Evolutionary conservation across 2,888 invertebrate genomes (phyloP), one percentile per base, ranked within the genome.

Genomic region (Axea sp.): DNA sequence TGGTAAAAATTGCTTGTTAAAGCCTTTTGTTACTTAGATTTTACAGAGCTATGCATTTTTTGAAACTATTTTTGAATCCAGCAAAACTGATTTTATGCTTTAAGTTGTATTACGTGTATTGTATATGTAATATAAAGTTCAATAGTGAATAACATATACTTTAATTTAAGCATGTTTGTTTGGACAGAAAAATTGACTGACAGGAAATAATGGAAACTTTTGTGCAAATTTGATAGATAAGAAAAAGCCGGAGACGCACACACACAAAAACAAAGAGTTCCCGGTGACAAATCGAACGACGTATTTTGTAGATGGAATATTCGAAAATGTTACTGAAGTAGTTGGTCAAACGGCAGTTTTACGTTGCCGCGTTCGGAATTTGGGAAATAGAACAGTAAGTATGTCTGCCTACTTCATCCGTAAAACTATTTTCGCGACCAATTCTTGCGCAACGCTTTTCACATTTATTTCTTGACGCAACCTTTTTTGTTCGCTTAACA

Each of bases 301-400:
- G 28, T 67, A 71, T 39, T 75, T 75, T 51, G 55, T 67, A 33
- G 75, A 62, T 35, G 75, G 51, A 22, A 67, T 51, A 53, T 71
- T 43, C 11, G 69, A 75, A 51, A 75, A 95, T 88, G 92, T 95
- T 77, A 93, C 95, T 1, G 92, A 94, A 9, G 93, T 95, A 37
- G 93, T 95, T 9, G 95, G 95, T 1, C 95, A 95, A 87, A 91
- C 93, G 0, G 92, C 94, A 11, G 89, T 94, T 76, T 90, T 95
- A 76, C 91, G 93, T 80, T 95, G 95, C 86, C 90, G 94, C 28
- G 95, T 95, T 43, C 95, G 94, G 85, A 94, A 95, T 86, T 93
- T 94, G 83, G 95, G 94, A 51, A 94, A 95, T 86, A 90, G 94
- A 87, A 95, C 95, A 85, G 95, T 95, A 86, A 92, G 93, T 89